Base-by-base conservation (phyloP, 2,797 vertebrate species). In the Sciaenops ocellatus region DNA sequence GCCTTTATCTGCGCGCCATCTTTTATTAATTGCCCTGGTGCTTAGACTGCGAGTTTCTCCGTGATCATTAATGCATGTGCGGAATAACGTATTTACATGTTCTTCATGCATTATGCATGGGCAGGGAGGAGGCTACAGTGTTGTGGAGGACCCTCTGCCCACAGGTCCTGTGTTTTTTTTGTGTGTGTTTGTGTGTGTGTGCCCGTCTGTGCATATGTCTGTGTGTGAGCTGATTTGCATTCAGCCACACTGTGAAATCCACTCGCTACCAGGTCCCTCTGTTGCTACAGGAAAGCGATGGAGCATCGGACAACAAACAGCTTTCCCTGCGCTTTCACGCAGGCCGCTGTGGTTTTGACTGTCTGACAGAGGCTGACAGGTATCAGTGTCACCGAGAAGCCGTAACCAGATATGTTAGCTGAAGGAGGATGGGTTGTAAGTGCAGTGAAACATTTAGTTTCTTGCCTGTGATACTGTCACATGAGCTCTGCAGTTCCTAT, bases 61-160 rank as follows among this genome's bases (percentile, higher is more conserved):
- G 41, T 94, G 92, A 94, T 95, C 93, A 94, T 94, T 95, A 94
- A 95, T 95, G 93, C 92, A 95, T 94, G 91, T 70, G 70, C 72
- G 57, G 89, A 88, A 93, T 94, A 95, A 93, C 85, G 88, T 94
- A 95, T 96, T 95, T 94, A 94, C 94, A 95, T 95, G 94, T 94
- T 91, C 86, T 38, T 91, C 80, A 90, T 95, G 84, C 87, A 92
- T 95, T 90, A 95, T 94, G 86, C 88, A 94, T 94, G 89, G 1
- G 0, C 54, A 18, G 93, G 89, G 92, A 87, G 82, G 82, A 56
- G 88, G 89, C 85, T 89, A 57, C 82, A 79, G 89, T 72, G 89
- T 86, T 91, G 82, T 81, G 51, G 80, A 90, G 84, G 84, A 86
- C 85, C 90, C 87, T 84, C 76, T 90, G 89, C 90, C 90, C 90